phyloP scores from a whole-genome alignment of 1,140 invertebrate genomes.

The Brachystomella parvula region DNA sequence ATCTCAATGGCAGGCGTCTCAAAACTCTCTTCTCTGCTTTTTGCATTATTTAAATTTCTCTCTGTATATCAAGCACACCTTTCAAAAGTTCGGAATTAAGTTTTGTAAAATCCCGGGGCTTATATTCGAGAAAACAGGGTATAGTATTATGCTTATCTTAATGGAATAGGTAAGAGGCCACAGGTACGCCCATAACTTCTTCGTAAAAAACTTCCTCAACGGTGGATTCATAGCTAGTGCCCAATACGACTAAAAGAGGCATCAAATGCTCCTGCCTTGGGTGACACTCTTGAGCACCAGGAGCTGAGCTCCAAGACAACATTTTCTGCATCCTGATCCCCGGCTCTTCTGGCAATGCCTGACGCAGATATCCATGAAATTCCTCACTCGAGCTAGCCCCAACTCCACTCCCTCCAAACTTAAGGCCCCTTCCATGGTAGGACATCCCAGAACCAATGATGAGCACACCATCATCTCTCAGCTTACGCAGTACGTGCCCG shows the following conservation, averaged over 20 bases:
- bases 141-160: too few relatives aligned
- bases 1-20: too few relatives aligned
- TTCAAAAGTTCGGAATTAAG: too few relatives aligned
- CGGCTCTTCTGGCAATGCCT: background rate
- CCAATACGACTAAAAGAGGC: slow-evolving; percentile 11
- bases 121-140: too few relatives aligned
- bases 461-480: slow-evolving; percentile 24
- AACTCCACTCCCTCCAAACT: slow-evolving; percentile 22
- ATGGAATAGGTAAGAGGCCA: slow-evolving; percentile 21
- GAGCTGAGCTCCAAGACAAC: slow-evolving; percentile 1
- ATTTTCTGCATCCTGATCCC: background rate
- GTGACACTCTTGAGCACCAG: slow-evolving; percentile 12
- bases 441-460: slow-evolving; percentile 26
- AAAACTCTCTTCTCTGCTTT: too few relatives aligned
- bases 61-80: too few relatives aligned
- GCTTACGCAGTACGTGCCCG: slow-evolving; percentile 15
- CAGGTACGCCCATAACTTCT: slow-evolving; percentile 17
- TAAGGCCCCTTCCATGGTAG: too few relatives aligned
- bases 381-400: slow-evolving; percentile 1
- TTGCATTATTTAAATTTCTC: too few relatives aligned
- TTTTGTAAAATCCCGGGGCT: too few relatives aligned
- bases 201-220: slow-evolving; percentile 18
- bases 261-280: slow-evolving; percentile 22
- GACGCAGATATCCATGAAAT: slow-evolving; percentile 18
- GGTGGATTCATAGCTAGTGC: background rate